Evolutionary conservation across 2,113 vertebrate species (phyloP).

Genomic region (Perca flavescens): DNA sequence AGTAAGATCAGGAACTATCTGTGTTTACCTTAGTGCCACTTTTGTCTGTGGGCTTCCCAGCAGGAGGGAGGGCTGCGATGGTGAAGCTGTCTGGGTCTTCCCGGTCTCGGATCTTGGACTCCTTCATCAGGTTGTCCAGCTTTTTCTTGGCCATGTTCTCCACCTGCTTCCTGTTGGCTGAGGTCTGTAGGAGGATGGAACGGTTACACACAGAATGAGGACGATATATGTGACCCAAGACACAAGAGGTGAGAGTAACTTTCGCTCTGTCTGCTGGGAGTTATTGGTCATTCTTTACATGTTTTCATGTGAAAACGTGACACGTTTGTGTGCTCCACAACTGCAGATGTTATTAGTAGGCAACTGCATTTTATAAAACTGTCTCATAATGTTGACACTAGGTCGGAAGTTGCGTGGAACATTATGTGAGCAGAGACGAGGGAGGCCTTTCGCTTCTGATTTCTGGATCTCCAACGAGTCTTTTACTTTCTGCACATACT

Average conservation of each 20-base stretch:
- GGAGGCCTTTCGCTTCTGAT: background rate
- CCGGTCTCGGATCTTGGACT: conserved; percentile 94
- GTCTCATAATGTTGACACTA: background rate
- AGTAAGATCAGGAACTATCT: too few relatives aligned
- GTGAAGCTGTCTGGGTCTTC: conserved; percentile 94
- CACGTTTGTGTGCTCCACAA: background rate
- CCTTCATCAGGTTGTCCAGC: conserved; percentile 95
- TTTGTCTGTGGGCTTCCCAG: conserved; percentile 81
- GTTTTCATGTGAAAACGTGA: too few relatives aligned
- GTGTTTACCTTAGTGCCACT: conserved; percentile 81
- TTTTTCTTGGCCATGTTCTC: conserved; percentile 96
- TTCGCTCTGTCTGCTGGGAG: too few relatives aligned
- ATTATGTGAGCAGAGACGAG: background rate
- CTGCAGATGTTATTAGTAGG: background rate
- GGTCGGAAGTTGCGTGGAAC: background rate
- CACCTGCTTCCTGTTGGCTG: conserved; percentile 92
- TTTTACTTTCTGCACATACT: background rate
- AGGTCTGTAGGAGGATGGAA: conserved; percentile 82
- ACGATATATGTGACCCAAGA: too few relatives aligned
- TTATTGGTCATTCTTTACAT: too few relatives aligned
- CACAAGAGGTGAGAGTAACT: too few relatives aligned
- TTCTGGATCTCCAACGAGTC: background rate
- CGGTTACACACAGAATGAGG: too few relatives aligned
- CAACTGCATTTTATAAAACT: background rate
- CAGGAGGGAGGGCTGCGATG: conserved; percentile 84